Conservation (phyloP, 2,797 vertebrate species). For the Cercopithecus hamlyni region DNA sequence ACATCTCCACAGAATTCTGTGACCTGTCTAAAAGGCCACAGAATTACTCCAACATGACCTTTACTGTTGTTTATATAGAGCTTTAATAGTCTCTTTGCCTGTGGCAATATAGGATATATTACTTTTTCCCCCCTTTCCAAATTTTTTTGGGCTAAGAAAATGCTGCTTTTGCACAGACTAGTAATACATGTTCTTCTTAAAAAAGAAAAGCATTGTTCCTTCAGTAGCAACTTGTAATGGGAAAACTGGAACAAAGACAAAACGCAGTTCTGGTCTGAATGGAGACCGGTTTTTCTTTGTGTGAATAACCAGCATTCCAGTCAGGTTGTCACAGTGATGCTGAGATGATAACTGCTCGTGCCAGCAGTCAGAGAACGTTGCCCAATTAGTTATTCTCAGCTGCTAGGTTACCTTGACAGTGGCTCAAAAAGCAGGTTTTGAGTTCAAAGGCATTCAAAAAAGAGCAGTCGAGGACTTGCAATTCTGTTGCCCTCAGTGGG, state of each 20-base stretch:
- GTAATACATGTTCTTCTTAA: constrained; percentile 41
- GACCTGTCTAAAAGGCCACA: background rate
- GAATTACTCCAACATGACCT: background rate
- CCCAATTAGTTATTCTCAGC: constrained; percentile 33
- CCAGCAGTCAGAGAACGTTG: constrained; percentile 59
- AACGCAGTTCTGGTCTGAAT: background rate
- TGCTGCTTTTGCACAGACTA: background rate
- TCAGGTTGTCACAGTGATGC: constrained; percentile 60
- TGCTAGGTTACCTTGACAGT: constrained; percentile 72
- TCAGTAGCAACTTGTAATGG: background rate
- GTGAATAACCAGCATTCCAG: constrained; percentile 50
- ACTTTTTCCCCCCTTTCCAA: fast-evolving
- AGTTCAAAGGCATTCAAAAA: constrained; percentile 47
- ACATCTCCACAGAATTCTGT: background rate
- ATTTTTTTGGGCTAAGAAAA: constrained; percentile 16
- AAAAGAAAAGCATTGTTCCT: constrained; percentile 57
- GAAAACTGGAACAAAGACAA: constrained; percentile 50
- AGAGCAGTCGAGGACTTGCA: background rate
- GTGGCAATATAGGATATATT: background rate
- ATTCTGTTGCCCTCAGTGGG: background rate
- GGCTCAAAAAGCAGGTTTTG: constrained; percentile 43
- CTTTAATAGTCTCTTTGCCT: background rate
- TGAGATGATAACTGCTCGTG: constrained; percentile 61
- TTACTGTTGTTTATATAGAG: background rate
- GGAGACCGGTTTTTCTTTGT: constrained; percentile 44